Base-by-base conservation (phyloP, 2,113 vertebrate species). In the Scolopax mira region DNA sequence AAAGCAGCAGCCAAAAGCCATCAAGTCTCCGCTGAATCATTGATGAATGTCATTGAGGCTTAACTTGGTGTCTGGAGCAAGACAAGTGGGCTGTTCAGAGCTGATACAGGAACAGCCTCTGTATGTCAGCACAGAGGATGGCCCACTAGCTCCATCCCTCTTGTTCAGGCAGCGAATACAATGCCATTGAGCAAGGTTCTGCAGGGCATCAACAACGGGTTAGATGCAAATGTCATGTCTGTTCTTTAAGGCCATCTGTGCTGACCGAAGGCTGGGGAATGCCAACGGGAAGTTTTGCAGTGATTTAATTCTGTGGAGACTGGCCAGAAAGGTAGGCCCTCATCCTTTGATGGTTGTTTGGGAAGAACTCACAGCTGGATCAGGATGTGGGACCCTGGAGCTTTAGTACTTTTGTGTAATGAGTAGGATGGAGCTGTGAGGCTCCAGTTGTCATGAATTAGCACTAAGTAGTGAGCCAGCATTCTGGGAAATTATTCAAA, bases 1-100 rank as follows among this genome's bases (percentile, higher is more conserved):
- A 82, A 90, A 78, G 51, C 57, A 82, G 65, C 70, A 77, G 25
- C 54, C 84, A 93, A 92, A 93, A 88, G 33, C 42, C 67, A 93
- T 55, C 21, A 61, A 24, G 51, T 83, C 58, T 85, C 80, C 87
- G 60, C 60, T 67, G 52, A 81, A 84, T 75, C 67, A 71, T 3
- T 44, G 78, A 57, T 73, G 65, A 65, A 46, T 67, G 42, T 65
- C 79, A 71, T 61, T 81, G 60, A 84, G 75, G 18, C 31, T 66
- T 91, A 70, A 60, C 30, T 35, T 6, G 8, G n/a, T 73, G 54
- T 27, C 52, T 93, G 84, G 11, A 74, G 23, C 8, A 52, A 86
- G 58, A 44, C 41, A 81, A 82, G 31, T 37, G 73, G 60, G 33
- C 44, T 79, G 13, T 67, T 88, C 42, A 79, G 77, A 86, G 39